phyloP scores from a whole-genome alignment of 2,797 vertebrate genomes.

The Allobates femoralis region DNA sequence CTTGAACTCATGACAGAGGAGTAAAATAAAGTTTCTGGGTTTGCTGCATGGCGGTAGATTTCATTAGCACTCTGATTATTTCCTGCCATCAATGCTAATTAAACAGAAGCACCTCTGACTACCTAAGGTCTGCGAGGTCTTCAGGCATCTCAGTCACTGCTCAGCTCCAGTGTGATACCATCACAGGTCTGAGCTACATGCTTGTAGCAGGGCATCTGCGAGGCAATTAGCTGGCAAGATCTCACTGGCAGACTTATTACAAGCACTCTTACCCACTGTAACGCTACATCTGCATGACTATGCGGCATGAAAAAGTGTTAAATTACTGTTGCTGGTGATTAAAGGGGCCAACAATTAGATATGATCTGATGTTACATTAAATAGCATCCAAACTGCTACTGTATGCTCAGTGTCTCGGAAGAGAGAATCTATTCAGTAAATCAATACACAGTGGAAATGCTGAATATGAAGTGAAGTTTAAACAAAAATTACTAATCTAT shows the following conservation, averaged over 20 bases:
- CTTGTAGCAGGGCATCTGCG: slow-evolving; percentile 37
- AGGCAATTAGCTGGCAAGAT: slow-evolving; percentile 57
- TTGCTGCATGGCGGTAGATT: slow-evolving; percentile 39
- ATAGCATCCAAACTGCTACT: slow-evolving; percentile 48
- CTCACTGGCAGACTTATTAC: slow-evolving; percentile 43
- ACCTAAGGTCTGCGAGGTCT: slow-evolving; percentile 49
- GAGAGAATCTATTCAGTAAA: slow-evolving; percentile 29
- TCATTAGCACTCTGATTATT: slow-evolving; percentile 57
- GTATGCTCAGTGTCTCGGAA: slow-evolving; percentile 39
- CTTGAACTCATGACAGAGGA: slow-evolving; percentile 52
- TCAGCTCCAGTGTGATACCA: slow-evolving; percentile 49
- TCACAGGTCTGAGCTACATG: slow-evolving; percentile 45
- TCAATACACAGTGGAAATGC: slow-evolving; percentile 28
- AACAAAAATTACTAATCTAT: slow-evolving; percentile 2
- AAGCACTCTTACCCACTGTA: slow-evolving; percentile 19
- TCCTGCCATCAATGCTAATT: slow-evolving; percentile 60
- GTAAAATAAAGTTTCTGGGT: slow-evolving; percentile 50
- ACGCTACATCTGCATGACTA: slow-evolving; percentile 40
- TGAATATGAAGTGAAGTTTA: neutral
- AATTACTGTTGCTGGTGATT: slow-evolving; percentile 27
- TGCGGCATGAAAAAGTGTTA: slow-evolving; percentile 18
- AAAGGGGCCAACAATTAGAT: neutral
- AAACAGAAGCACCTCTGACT: slow-evolving; percentile 56
- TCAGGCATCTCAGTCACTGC: slow-evolving; percentile 45
- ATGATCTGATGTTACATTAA: neutral